A percentile compares a stretch with the other conserved stretches of the same genome.
phyloP scores from a whole-genome alignment of 2,113 vertebrate species.

The Murina feae region DNA sequence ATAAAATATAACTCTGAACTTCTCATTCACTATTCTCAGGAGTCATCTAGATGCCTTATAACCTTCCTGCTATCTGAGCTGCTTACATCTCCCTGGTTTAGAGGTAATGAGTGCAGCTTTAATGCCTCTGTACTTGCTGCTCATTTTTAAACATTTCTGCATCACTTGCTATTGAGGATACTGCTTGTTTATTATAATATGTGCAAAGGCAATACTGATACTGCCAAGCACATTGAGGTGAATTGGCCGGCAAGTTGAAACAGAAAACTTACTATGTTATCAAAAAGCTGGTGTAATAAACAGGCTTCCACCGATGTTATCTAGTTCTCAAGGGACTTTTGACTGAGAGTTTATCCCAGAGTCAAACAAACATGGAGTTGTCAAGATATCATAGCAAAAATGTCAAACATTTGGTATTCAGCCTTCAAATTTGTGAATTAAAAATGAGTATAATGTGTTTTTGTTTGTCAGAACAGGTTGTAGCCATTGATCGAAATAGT shows the following conservation, averaged over 20 bases:
- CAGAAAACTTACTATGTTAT: background rate
- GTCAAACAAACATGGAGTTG: background rate
- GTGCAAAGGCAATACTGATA: background rate
- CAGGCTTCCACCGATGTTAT: background rate
- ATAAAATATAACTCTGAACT: background rate
- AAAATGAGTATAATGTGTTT: background rate
- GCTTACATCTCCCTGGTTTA: background rate
- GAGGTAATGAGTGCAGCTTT: background rate
- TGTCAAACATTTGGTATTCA: background rate
- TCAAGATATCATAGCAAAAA: background rate
- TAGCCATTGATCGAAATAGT: background rate
- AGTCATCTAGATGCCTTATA: background rate
- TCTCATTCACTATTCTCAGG: background rate
- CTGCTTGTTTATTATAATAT: background rate
- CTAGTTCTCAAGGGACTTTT: background rate
- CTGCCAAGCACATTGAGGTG: background rate
- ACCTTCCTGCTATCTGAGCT: background rate
- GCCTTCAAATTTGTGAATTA: background rate
- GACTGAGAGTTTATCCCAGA: background rate
- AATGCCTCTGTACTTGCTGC: background rate
- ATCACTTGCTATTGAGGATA: background rate
- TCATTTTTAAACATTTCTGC: background rate
- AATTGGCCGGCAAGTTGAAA: background rate
- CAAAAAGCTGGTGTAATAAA: constrained; percentile 3
- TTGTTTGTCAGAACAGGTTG: background rate